Conservation (phyloP, 2,888 invertebrate genomes). For the Amiota minor region DNA sequence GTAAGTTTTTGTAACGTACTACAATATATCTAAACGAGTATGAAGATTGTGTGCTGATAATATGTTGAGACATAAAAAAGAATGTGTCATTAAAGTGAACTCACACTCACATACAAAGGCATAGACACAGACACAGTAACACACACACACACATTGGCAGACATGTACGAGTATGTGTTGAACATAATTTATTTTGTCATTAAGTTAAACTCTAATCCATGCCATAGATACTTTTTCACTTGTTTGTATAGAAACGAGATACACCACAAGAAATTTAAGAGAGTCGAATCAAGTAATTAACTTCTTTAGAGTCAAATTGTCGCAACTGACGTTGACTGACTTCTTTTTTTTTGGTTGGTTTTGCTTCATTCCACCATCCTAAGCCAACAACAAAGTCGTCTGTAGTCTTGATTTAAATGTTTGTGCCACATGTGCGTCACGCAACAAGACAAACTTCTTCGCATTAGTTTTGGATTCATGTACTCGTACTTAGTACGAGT, state of each 20-base stretch:
- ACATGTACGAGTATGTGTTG: conserved; percentile 36
- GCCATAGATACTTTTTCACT: conserved; percentile 12
- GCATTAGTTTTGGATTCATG: too few relatives aligned
- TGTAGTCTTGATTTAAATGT: too few relatives aligned
- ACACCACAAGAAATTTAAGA: conserved; percentile 29
- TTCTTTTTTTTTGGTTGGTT: not conserved
- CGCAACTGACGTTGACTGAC: not conserved
- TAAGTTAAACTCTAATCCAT: conserved; percentile 57
- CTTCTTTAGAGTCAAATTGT: conserved; percentile 59
- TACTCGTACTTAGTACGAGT: too few relatives aligned
- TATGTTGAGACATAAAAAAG: conserved; percentile 40
- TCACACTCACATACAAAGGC: conserved; percentile 28
- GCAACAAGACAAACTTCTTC: too few relatives aligned
- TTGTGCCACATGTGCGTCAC: too few relatives aligned
- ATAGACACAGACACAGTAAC: conserved; percentile 25
- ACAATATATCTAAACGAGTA: not conserved
- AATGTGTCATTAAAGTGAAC: conserved; percentile 53
- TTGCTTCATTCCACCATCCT: too few relatives aligned
- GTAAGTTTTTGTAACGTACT: too few relatives aligned
- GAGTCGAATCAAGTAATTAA: conserved; percentile 53
- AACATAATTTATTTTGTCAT: conserved; percentile 68
- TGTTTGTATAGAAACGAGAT: not conserved
- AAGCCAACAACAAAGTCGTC: too few relatives aligned
- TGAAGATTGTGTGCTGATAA: conserved; percentile 44
- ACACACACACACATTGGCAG: not conserved